phyloP scores from a whole-genome alignment of 2,888 invertebrate genomes.

The Melanostoma mellinum region DNA sequence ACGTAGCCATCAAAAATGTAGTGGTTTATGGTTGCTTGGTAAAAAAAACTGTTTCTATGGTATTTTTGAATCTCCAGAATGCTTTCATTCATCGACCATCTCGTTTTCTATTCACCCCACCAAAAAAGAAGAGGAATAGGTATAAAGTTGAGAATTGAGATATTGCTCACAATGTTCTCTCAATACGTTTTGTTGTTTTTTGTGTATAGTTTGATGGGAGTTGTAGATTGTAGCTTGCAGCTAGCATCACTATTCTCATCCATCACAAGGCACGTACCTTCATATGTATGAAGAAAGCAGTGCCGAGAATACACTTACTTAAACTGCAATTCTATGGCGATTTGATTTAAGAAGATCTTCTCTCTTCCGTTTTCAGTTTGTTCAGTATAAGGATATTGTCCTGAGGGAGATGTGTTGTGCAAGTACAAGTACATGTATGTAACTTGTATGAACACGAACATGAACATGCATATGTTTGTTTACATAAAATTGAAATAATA shows the following conservation, averaged over 20 bases:
- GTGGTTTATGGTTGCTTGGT: too few relatives aligned
- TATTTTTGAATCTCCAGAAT: too few relatives aligned
- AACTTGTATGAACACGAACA: too few relatives aligned
- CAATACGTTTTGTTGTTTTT: not conserved
- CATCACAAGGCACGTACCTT: constrained; percentile 62
- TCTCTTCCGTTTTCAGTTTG: constrained; percentile 1
- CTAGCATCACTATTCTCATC: constrained; percentile 52
- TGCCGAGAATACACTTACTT: constrained; percentile 24
- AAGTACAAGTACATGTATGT: too few relatives aligned
- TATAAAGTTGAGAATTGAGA: not conserved
- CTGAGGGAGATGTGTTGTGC: constrained; percentile 32
- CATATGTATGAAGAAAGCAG: constrained; percentile 34
- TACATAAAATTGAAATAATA: constrained; percentile 56
- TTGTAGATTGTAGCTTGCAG: constrained; percentile 12
- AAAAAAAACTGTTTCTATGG: too few relatives aligned
- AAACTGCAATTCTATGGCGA: constrained; percentile 10
- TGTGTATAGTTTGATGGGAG: not conserved
- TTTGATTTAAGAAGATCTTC: constrained; percentile 15
- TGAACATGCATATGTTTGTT: too few relatives aligned
- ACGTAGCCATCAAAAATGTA: too few relatives aligned
- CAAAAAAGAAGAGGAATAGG: too few relatives aligned
- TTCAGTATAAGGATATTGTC: constrained; percentile 49
- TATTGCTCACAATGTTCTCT: constrained; percentile 16
- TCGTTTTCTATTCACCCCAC: too few relatives aligned
- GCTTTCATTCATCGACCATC: too few relatives aligned